phyloP scores from a whole-genome alignment of 1,140 invertebrate species.

The Neodiprion lecontei region DNA sequence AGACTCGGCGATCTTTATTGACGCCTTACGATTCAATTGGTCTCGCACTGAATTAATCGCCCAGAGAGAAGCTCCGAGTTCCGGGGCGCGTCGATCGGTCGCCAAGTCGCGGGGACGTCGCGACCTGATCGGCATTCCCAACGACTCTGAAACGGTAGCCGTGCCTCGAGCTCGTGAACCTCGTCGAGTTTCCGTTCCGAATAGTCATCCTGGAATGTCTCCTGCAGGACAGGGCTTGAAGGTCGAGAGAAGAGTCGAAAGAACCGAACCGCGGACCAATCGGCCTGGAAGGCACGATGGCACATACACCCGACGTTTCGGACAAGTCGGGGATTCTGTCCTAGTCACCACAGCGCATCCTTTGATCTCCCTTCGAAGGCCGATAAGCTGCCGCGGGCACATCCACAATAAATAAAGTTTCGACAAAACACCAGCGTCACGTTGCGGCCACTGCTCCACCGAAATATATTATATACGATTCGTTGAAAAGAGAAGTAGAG shows the following conservation, averaged over 20 bases:
- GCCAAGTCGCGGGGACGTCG: too few species aligned
- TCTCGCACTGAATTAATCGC: slow-evolving; percentile 3
- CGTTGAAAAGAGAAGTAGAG: neutral
- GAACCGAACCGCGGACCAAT: too few species aligned
- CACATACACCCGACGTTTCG: too few species aligned
- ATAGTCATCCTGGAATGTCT: neutral
- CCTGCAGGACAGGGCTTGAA: neutral
- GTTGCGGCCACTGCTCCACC: neutral
- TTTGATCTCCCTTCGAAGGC: neutral
- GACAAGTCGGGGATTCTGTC: too few species aligned
- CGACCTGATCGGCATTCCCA: too few species aligned
- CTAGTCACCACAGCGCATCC: neutral
- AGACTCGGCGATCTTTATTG: neutral
- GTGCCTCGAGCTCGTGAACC: neutral
- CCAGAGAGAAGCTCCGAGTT: neutral
- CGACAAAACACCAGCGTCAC: neutral
- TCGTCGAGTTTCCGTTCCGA: neutral
- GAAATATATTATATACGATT: neutral
- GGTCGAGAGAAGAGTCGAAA: neutral
- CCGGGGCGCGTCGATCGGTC: neutral
- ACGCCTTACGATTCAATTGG: slow-evolving; percentile 2
- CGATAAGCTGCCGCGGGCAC: neutral
- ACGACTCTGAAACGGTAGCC: too few species aligned
- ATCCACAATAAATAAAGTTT: neutral
- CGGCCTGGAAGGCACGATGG: too few species aligned